Percentiles rank a stretch among this genome's conserved stretches.
These are phyloP conservation scores for Dyspetes luteomarginatus DNA, from an alignment of 2,888 invertebrate species.

Conservation along the genomic window DNA sequence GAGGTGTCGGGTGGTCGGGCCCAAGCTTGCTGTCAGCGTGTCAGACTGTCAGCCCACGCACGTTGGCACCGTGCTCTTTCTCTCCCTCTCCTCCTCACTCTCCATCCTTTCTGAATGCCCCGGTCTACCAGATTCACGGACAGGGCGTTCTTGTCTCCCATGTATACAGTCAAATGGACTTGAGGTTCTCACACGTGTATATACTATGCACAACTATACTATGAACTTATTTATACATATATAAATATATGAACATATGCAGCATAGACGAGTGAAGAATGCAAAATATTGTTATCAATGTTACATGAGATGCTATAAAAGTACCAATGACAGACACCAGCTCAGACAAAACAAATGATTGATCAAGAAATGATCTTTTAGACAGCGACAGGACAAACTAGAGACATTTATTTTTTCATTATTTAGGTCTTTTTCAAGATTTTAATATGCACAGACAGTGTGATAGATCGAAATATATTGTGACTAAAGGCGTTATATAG, in stretches of 20 bases:
- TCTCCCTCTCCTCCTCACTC: conserved; percentile 1
- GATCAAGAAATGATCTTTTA: no score
- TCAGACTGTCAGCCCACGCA: conserved; percentile 82
- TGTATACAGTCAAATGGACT: conserved; percentile 47
- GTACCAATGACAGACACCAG: neutral
- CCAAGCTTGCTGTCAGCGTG: conserved; percentile 80
- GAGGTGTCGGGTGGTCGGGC: conserved; percentile 82
- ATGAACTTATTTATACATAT: conserved; percentile 3
- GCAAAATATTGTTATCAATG: neutral
- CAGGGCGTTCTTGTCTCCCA: conserved; percentile 46
- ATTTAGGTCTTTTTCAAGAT: no score
- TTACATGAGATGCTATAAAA: neutral
- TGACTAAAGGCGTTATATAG: no score
- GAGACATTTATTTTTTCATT: no score
- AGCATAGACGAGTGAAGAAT: neutral
- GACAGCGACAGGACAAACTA: no score
- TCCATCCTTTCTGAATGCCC: conserved; percentile 13
- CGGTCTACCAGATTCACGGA: conserved; percentile 61
- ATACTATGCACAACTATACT: no score
- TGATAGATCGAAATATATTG: no score
- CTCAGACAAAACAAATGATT: no score
- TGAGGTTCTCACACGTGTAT: conserved; percentile 48
- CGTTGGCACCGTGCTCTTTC: conserved; percentile 75
- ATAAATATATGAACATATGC: neutral
- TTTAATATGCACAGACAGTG: no score